Evolutionary conservation across 2,888 invertebrate genomes (phyloP).

Genomic region (Amphipyra tragopoginis): DNA sequence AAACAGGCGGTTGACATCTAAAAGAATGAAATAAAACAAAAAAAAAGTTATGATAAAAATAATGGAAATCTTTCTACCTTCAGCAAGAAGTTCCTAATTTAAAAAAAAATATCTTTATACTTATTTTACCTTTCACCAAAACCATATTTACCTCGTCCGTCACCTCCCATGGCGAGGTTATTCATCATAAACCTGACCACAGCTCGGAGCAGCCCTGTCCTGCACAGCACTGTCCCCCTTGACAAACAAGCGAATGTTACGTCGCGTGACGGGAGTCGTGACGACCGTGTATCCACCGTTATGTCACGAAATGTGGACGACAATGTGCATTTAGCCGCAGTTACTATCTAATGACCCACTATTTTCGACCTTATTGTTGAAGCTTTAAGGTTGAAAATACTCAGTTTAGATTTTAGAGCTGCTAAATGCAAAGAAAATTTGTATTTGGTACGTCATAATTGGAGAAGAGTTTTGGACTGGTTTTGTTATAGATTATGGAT

Average conservation of each 20-base stretch:
- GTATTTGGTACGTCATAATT: constrained; percentile 5
- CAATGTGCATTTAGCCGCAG: constrained; percentile 29
- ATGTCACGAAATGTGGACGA: constrained; percentile 55
- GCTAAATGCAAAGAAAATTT: constrained; percentile 15
- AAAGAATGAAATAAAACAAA: background rate
- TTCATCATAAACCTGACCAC: constrained; percentile 3
- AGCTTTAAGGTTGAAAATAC: background rate
- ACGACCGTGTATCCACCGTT: constrained; percentile 45
- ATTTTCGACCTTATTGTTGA: constrained; percentile 15
- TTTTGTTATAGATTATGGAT: background rate
- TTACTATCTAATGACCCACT: background rate
- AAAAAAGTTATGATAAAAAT: background rate
- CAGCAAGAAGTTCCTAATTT: background rate
- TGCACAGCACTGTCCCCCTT: constrained; percentile 34
- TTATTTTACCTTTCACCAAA: background rate
- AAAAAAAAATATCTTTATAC: no score
- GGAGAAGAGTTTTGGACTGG: constrained; percentile 13
- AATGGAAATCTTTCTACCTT: background rate
- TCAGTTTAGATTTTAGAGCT: background rate
- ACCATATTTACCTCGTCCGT: background rate
- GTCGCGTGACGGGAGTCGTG: constrained; percentile 47
- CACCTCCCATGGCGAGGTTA: background rate
- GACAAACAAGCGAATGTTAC: constrained; percentile 42
- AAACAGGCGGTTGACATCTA: background rate
- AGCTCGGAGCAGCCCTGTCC: background rate